Evolutionary conservation across 2,888 invertebrate genomes (phyloP), one percentile per base, ranked within the genome.

Genomic region (Frankliniella fusca): DNA sequence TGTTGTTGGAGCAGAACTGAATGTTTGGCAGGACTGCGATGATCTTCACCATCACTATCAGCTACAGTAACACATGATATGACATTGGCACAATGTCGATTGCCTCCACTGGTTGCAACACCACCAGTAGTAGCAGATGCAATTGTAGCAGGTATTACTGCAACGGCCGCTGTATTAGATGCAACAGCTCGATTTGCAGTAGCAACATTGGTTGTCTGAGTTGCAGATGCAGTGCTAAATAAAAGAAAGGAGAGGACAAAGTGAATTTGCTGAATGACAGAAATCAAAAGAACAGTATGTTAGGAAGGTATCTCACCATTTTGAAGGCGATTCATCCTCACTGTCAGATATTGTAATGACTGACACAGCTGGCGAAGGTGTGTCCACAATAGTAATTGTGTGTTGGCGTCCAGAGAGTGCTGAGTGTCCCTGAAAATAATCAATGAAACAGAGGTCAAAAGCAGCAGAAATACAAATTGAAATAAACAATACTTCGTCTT

Each of bases 341-440:
- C 97, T 97, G 88, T 98, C 98, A 27, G 95, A 96, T 86, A 97
- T 97, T 79, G 97, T 98, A 87, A 98, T 98, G 85, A 98, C 97
- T 83, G 97, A 96, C 81, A 95, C 96, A 80, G 97, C 94, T 5
- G 97, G 97, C 50, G 97, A 97, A 0, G 98, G 98, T 48, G 98
- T 97, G 89, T 97, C 97, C 85, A 96, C 93, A 86, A 98, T 97
- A 83, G 97, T 97, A 87, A 98, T 97, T 23, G 97, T 97, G 87
- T 95, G 97, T 86, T 94, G 93, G 80, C 91, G 70, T 27, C 70
- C 70, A 8, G 70, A 76, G 8, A 76, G 23, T 27, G 23, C 70
- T 12, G 70, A 83, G 10, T 83, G 81, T 23, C 81, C 81, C 82
- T 85, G 83, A 80, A 82, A 80, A 65, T 70, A 65, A 82, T 65